Base-by-base conservation (phyloP, 2,797 vertebrate species). In the Mareca strepera region DNA sequence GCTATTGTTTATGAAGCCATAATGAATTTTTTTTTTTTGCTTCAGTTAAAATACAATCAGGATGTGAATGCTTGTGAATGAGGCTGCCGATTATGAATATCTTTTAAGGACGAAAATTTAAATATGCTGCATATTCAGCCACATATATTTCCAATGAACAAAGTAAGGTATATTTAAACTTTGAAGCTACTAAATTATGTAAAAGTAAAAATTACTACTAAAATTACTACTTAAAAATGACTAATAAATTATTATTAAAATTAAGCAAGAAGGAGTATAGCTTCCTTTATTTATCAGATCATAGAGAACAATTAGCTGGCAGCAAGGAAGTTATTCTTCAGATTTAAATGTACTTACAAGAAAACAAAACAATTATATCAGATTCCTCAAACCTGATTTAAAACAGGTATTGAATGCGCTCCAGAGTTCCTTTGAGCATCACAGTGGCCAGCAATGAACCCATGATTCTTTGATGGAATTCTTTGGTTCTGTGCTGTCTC, bases 401-500 rank as follows among this genome's bases (percentile, higher is more conserved):
- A 91, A 96, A 82, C 29, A 73, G 15, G 48, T 75, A 22, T 63
- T 86, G 37, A 9, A 75, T 56, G 58, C n/a, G 12, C 28, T 83
- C 17, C 74, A 96, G 62, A 58, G 53, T 62, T 89, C 20, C 29
- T 63, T 90, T 88, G 31, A 8, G 43, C 9, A 58, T 46, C 88
- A 90, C 55, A 59, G 55, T 74, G 75, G 6, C 5, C 39, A 90
- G 39, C 12, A 85, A 68, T 93, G 94, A 91, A 92, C 37, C 10
- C 92, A 20, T 26, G 94, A 33, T 44, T 58, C 68, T 90, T 88
- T 82, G 64, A n/a, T 3, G 3, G 6, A 48, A 72, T 55, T 39
- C 43, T 91, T 87, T 93, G 74, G 50, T 82, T 97, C 94, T 92
- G 25, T 90, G 52, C 7, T 53, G 66, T 41, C 37, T 95, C 9